Conservation (phyloP, 2,797 vertebrate genomes). For the Scolopax bukidnonensis region DNA sequence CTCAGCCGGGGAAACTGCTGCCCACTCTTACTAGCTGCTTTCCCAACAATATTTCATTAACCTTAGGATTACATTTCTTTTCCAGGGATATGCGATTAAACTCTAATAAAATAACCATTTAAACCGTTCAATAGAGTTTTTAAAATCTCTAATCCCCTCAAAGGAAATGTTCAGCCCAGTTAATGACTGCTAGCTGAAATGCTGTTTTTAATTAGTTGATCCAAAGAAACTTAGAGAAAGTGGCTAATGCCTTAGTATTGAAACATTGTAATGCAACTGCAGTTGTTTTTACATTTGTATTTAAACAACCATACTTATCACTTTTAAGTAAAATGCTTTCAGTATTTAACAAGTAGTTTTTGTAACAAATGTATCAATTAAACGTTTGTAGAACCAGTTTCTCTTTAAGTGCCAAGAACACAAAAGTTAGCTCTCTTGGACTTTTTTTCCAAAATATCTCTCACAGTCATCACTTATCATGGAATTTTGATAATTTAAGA, state of each 20-base stretch:
- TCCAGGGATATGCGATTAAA: conserved; percentile 32
- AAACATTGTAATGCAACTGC: background rate
- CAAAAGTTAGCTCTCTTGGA: background rate
- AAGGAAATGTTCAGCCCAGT: background rate
- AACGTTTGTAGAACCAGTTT: background rate
- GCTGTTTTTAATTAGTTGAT: conserved; percentile 29
- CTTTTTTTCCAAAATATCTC: background rate
- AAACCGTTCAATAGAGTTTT: conserved; percentile 17
- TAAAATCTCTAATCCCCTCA: conserved; percentile 55
- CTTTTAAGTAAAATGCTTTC: background rate
- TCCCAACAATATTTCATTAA: background rate
- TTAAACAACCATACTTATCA: background rate
- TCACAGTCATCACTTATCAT: background rate
- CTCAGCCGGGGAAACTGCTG: background rate
- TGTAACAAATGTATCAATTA: background rate
- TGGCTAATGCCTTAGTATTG: background rate
- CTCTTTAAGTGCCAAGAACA: background rate
- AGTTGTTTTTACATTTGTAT: background rate
- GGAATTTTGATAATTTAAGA: background rate
- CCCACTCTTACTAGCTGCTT: background rate
- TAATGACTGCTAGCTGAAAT: conserved; percentile 34
- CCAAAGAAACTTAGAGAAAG: conserved; percentile 21
- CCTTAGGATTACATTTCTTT: conserved; percentile 18
- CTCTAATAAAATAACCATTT: conserved; percentile 28
- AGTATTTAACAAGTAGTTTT: background rate